Percentiles rank a stretch among this genome's conserved stretches.
Conservation (phyloP, 2,888 invertebrate genomes). For the Sminthurides aquaticus region DNA sequence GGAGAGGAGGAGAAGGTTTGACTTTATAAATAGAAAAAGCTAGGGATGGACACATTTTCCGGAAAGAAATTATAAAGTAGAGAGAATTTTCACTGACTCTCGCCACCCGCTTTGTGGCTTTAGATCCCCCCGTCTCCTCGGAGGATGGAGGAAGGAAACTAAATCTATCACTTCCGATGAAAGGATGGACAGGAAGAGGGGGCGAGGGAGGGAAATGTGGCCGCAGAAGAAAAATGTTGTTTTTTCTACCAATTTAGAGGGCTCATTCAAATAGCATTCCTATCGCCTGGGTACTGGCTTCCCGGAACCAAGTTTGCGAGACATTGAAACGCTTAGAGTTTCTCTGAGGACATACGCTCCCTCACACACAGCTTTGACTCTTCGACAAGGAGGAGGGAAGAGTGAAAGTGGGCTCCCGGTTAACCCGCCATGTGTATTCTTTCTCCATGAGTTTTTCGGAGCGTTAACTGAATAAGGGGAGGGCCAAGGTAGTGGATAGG, state of each 20-base stretch:
- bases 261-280: not conserved
- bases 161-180: constrained; percentile 19
- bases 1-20: no score
- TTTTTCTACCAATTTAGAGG: not conserved
- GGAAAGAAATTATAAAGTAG: no score
- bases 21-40: no score
- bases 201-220: not conserved
- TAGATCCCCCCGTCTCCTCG: not conserved
- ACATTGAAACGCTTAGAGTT: not conserved
- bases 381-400: not conserved
- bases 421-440: not conserved
- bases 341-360: no score
- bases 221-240: not conserved
- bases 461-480: constrained; percentile 8
- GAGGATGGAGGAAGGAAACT: constrained; percentile 13
- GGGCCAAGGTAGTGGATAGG: constrained; percentile 17
- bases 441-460: not conserved
- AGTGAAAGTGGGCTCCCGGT: not conserved
- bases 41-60: no score
- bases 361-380: no score
- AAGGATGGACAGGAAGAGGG: constrained; percentile 2
- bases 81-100: no score
- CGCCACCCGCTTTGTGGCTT: no score
- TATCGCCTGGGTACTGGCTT: no score
- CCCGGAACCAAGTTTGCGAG: not conserved